phyloP scores from a whole-genome alignment of 2,888 invertebrate species.

The Erannis defoliaria region DNA sequence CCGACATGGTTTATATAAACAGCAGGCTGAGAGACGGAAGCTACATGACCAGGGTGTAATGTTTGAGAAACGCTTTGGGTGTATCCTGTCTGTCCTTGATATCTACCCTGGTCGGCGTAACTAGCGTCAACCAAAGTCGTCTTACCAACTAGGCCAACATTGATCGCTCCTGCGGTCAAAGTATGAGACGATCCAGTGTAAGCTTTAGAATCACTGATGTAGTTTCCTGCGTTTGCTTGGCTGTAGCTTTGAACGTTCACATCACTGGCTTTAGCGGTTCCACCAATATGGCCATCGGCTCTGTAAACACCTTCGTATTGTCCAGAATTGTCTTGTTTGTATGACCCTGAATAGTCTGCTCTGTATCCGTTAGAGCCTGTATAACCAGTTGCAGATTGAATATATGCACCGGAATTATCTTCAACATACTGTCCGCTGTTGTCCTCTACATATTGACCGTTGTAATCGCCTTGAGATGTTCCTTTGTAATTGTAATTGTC shows the following conservation, averaged over 20 bases:
- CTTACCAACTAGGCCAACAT: constrained; percentile 81
- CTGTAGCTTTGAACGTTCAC: constrained; percentile 56
- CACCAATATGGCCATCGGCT: constrained; percentile 65
- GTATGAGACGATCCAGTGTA: constrained; percentile 74
- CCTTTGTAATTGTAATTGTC: constrained; percentile 16
- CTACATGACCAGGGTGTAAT: constrained; percentile 63
- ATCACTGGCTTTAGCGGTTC: constrained; percentile 40
- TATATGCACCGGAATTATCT: constrained; percentile 36
- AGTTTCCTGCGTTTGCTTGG: constrained; percentile 66
- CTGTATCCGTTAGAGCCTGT: constrained; percentile 33
- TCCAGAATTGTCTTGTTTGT: constrained; percentile 63
- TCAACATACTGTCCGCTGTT: constrained; percentile 17
- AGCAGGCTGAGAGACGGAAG: constrained; percentile 67
- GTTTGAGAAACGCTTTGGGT: constrained; percentile 55
- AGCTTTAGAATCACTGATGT: constrained; percentile 67
- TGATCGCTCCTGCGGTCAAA: constrained; percentile 79
- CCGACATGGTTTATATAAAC: constrained; percentile 76
- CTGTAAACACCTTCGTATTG: constrained; percentile 70
- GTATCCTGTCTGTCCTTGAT: constrained; percentile 53
- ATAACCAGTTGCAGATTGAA: constrained; percentile 19
- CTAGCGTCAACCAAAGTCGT: constrained; percentile 75
- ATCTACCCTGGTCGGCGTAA: constrained; percentile 64
- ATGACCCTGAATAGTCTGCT: constrained; percentile 60
- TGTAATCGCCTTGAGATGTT: constrained; percentile 4
- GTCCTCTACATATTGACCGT: constrained; percentile 24